These are phyloP conservation scores for Eupithecia insigniata DNA, from an alignment of 2,888 invertebrate genomes.

Conservation along the genomic window DNA sequence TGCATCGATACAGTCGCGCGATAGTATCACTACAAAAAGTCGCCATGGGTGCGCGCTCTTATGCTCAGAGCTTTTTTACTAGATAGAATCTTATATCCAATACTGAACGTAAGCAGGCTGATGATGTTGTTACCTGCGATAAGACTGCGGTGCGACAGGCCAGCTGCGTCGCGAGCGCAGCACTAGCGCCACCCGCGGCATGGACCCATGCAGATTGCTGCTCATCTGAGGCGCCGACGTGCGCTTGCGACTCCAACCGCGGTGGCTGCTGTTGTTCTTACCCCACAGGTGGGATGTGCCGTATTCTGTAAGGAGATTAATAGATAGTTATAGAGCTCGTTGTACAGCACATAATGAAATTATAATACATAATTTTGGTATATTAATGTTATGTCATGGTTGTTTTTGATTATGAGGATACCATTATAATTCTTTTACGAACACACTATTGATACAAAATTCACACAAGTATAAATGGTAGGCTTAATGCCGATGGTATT, in stretches of 20 bases:
- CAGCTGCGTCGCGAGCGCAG: conserved; percentile 88
- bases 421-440: too few species aligned
- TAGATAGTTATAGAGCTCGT: neutral
- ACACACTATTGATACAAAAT: too few species aligned
- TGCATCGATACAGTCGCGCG: too few species aligned
- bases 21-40: too few species aligned
- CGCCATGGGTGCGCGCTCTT: too few species aligned
- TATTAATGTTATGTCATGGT: too few species aligned
- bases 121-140: conserved; percentile 82
- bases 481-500: too few species aligned
- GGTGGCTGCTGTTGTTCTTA: conserved; percentile 77
- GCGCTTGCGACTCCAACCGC: conserved; percentile 86
- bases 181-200: conserved; percentile 85
- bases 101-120: neutral
- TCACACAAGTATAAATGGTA: too few species aligned
- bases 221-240: conserved; percentile 90
- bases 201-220: conserved; percentile 79
- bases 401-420: too few species aligned
- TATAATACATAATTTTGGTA: neutral
- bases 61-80: too few species aligned
- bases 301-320: conserved; percentile 56
- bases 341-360: too few species aligned
- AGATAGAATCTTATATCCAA: too few species aligned
- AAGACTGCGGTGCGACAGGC: conserved; percentile 89
- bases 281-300: conserved; percentile 86